Base-by-base conservation (phyloP, 1,140 invertebrate species). In the Gyrodactylus salaris region DNA sequence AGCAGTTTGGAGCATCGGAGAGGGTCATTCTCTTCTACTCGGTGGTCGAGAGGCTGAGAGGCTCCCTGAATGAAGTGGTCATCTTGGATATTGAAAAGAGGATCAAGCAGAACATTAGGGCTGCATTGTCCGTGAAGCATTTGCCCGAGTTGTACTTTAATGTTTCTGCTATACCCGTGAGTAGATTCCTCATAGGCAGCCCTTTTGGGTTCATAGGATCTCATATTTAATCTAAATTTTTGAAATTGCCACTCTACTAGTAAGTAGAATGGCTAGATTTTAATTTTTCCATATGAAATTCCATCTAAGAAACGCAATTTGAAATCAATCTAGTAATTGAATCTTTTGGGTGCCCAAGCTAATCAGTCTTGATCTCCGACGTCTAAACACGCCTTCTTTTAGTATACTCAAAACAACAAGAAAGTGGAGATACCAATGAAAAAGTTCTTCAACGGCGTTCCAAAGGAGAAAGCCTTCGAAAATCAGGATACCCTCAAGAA, bases 1-100 rank as follows among this genome's bases (percentile, higher is more conserved):
- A 84, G 76, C 77, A 54, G 34, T 54, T 76, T 24, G 78, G 76
- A 76, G 74, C 76, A 0, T 21, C 26, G 1, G 73, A 73, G 25
- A 16, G 34, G n/a, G 73, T 7, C n/a, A 54, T 54, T 54, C 34
- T 54, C 7, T 54, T 54, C 34, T 54, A 54, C n/a, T n/a, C 7
- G 34, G 7, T 54, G n/a, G 7, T n/a, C n/a, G 34, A 54, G 7
- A n/a, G n/a, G 7, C 34, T 54, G 7, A 54, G 34, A 7, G 7
- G n/a, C n/a, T 54, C 34, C 7, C n/a, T n/a, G n/a, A n/a, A n/a
- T n/a, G 34, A 54, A 54, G 34, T 16, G 7, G n/a, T 54, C 7
- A 16, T n/a, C 34, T 16, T n/a, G n/a, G n/a, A 54, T 16, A 54
- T 54, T n/a, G 34, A 54, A n/a, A 7, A 54, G n/a, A 54, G n/a